Conservation (phyloP, 2,888 invertebrate species). For the Xylophagus ater region DNA sequence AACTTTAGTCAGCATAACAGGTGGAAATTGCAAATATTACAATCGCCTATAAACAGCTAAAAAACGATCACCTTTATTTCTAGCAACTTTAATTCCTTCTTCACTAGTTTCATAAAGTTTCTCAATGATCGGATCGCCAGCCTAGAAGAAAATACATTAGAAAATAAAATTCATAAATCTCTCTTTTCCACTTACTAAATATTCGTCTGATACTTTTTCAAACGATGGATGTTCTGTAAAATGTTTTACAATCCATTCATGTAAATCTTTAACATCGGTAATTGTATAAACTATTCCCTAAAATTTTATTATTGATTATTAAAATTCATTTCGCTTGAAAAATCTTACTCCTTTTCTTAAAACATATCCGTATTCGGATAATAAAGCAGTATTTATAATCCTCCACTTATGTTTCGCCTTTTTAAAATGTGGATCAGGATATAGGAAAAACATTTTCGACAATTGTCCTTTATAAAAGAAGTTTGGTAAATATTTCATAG, state of each 20-base stretch:
- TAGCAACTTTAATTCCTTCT: slow-evolving; percentile 94
- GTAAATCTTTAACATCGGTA: slow-evolving; percentile 93
- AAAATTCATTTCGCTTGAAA: background rate
- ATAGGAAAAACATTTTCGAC: slow-evolving; percentile 95
- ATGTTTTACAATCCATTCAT: slow-evolving; percentile 95
- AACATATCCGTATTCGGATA: slow-evolving; percentile 96
- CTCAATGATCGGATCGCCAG: slow-evolving; percentile 72
- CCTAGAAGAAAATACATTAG: slow-evolving; percentile 43
- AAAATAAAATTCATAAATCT: background rate
- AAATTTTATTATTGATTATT: slow-evolving; percentile 21
- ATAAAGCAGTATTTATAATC: slow-evolving; percentile 82
- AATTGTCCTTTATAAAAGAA: slow-evolving; percentile 92
- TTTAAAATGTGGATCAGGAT: slow-evolving; percentile 99
- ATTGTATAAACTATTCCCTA: slow-evolving; percentile 90
- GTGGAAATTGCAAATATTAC: slow-evolving; percentile 20
- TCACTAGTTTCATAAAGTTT: slow-evolving; percentile 88
- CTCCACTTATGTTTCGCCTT: slow-evolving; percentile 98
- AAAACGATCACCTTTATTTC: slow-evolving; percentile 90
- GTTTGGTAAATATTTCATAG: slow-evolving; percentile 99
- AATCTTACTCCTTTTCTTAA: slow-evolving; percentile 63
- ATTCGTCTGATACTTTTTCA: slow-evolving; percentile 56
- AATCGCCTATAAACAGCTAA: slow-evolving; percentile 75
- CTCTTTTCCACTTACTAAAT: slow-evolving; percentile 50
- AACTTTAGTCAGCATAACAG: no score
- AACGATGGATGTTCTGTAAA: slow-evolving; percentile 86